Base-by-base conservation (phyloP, 2,888 invertebrate genomes). In the Aspidiotus rigidus region DNA sequence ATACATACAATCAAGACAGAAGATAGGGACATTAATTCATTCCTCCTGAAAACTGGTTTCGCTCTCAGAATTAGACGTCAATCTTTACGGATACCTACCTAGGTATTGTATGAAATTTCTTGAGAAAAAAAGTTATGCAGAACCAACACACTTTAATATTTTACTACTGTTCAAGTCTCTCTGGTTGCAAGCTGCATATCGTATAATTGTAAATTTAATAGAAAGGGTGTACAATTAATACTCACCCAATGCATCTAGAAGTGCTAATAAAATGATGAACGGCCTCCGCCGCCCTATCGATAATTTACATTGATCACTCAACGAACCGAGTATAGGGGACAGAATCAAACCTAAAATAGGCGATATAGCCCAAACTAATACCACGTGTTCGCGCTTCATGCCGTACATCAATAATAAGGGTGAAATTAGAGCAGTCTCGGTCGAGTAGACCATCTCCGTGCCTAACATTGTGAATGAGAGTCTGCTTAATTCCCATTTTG, bases 401-500 rank as follows among this genome's bases (percentile, higher is more conserved):
- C 96, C 93, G 73, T 96, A 91, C 80, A 93, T 91, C 6, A 96
- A 83, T 13, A 97, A 81, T 0, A 93, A 94, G 2, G 97, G 96
- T 0, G 94, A 95, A 0, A 96, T 96, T 79, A 96, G 96, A 0
- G 96, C 96, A 0, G 96, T 97, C 80, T 96, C 96, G 0, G 95
- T 96, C 0, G 97, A 94, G 77, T 97, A 97, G 0, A 95, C 94
- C 79, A 97, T 93, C 78, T 97, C 96, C 70, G 96, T 95, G 2
- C 96, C 96, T 89, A 94, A 95, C 0, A 97, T 95, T 0, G 94
- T 94, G 0, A 94, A 90, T 16, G 94, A 95, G 73, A 96, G 86
- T 9, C 92, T 83, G 73, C 94, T 85, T 74, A 96, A 79, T 77
- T 95, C 93, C 63, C 83, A 79, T 16, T 90, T 82, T 13, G 87